phyloP scores from a whole-genome alignment of 2,888 invertebrate species.

The Tridacna gigas region DNA sequence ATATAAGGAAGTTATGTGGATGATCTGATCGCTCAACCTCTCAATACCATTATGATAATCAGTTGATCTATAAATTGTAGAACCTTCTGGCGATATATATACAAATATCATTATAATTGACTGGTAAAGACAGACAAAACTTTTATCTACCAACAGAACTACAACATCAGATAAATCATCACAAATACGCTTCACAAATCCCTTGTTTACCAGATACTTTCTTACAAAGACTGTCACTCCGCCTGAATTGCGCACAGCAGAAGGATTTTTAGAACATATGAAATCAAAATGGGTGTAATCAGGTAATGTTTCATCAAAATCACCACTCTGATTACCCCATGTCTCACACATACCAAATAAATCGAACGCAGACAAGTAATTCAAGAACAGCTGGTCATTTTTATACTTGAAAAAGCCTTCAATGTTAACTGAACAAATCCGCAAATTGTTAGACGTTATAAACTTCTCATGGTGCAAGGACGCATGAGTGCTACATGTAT shows the following conservation, averaged over 20 bases:
- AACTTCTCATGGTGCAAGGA: neutral
- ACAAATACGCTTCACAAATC: constrained; percentile 1
- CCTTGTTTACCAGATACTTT: neutral
- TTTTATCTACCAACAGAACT: neutral
- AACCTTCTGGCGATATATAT: constrained; percentile 17
- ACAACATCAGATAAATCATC: neutral
- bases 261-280: neutral
- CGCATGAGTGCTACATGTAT: neutral
- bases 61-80: neutral
- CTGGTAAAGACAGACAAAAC: neutral
- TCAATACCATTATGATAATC: constrained; percentile 19
- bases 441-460: neutral
- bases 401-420: constrained; percentile 15
- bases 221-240: neutral
- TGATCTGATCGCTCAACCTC: neutral
- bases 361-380: neutral
- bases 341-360: neutral
- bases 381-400: neutral
- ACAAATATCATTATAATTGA: constrained; percentile 3
- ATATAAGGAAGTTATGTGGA: neutral
- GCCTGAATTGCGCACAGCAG: constrained; percentile 2
- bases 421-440: neutral
- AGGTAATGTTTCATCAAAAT: constrained; percentile 4
- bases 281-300: constrained; percentile 14
- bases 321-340: neutral